Evolutionary conservation across 2,797 vertebrate species (phyloP).

Genomic region (Glyptemys insculpta): DNA sequence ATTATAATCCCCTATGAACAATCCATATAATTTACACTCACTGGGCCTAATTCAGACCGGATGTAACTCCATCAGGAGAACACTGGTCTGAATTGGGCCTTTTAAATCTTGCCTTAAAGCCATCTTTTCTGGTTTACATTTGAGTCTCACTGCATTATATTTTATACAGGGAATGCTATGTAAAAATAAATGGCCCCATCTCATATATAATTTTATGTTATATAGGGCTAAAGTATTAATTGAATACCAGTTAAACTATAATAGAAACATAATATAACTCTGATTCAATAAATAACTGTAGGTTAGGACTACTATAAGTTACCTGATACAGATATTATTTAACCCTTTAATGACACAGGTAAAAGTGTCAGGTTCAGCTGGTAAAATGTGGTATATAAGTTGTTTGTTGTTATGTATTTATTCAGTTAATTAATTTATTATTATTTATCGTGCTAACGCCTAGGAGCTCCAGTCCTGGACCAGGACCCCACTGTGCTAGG

Average conservation of each 20-base stretch:
- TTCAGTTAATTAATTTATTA: too few relatives aligned
- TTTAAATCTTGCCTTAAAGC: background rate
- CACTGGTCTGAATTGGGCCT: background rate
- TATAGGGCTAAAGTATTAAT: background rate
- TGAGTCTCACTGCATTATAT: background rate
- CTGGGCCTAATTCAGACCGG: background rate
- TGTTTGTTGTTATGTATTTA: background rate
- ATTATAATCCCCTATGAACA: background rate
- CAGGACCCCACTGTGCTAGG: background rate
- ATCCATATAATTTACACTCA: background rate
- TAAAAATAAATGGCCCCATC: background rate
- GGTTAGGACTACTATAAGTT: background rate
- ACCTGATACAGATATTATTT: background rate
- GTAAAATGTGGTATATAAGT: background rate
- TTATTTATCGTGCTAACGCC: background rate
- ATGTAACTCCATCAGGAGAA: background rate
- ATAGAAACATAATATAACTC: background rate
- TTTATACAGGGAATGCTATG: background rate
- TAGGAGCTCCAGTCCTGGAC: background rate
- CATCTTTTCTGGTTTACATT: background rate
- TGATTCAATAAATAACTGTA: background rate
- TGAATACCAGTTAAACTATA: background rate
- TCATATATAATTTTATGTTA: background rate
- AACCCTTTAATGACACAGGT: background rate
- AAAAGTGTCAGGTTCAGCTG: background rate